Conservation (phyloP, 2,797 vertebrate genomes). For the Sphenodon punctatus region DNA sequence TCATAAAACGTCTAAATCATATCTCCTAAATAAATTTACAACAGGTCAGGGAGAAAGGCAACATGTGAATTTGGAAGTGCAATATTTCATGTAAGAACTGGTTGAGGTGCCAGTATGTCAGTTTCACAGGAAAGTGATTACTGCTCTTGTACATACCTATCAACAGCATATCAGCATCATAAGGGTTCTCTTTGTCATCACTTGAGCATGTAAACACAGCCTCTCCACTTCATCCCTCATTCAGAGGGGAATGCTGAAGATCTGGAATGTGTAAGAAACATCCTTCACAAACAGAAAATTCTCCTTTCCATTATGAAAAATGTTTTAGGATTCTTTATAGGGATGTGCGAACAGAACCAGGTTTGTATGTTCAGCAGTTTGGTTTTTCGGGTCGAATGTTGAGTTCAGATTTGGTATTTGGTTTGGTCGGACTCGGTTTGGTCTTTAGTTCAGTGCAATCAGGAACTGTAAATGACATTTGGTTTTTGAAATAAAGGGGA, state of each 20-base stretch:
- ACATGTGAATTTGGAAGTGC: not conserved
- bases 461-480: too few species aligned
- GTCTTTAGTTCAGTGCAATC: too few species aligned
- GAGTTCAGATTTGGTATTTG: too few species aligned
- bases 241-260: not conserved
- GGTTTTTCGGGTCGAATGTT: too few species aligned
- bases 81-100: not conserved
- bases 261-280: not conserved
- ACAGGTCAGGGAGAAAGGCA: not conserved
- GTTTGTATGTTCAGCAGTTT: too few species aligned
- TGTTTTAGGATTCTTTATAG: too few species aligned
- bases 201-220: not conserved
- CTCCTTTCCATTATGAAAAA: not conserved
- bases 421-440: too few species aligned
- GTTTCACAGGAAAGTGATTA: not conserved
- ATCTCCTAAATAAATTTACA: not conserved
- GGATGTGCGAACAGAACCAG: too few species aligned
- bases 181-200: not conserved
- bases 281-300: not conserved
- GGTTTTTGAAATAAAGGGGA: too few species aligned
- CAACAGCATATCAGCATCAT: too few species aligned
- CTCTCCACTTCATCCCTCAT: not conserved
- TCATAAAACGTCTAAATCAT: not conserved
- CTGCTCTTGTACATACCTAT: not conserved
- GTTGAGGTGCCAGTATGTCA: not conserved